Evolutionary conservation across 2,797 vertebrate species (phyloP).

Genomic region (Anguilla anguilla): DNA sequence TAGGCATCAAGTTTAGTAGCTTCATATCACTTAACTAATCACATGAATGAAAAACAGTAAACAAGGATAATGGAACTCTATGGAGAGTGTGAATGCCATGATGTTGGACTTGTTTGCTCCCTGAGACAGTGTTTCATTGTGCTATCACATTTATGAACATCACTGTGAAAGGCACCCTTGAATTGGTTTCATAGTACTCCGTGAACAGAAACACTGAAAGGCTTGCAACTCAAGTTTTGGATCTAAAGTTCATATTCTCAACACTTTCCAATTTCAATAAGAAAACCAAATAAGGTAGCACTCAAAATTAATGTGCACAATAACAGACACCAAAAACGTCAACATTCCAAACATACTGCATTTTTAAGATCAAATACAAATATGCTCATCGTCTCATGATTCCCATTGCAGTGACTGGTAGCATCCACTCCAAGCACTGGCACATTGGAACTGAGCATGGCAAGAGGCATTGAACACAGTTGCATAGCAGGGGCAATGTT

Average conservation of each 20-base stretch:
- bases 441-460: not conserved
- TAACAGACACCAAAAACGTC: not conserved
- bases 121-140: slow-evolving; percentile 66
- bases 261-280: not conserved
- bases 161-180: not conserved
- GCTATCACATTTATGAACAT: not conserved
- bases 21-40: slow-evolving; percentile 64
- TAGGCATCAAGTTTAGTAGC: slow-evolving; percentile 59
- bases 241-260: not conserved
- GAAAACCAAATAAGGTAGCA: not conserved
- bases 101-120: slow-evolving; percentile 28
- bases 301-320: not conserved
- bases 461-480: not conserved
- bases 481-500: not conserved
- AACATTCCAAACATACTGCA: not conserved
- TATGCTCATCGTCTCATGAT: not conserved
- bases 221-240: not conserved
- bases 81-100: slow-evolving; percentile 58
- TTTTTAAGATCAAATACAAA: not conserved
- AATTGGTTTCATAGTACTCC: not conserved
- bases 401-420: not conserved
- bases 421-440: not conserved
- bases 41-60: slow-evolving; percentile 51
- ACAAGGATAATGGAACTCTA: slow-evolving; percentile 57
- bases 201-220: not conserved